These are phyloP conservation scores for Alcis repandata DNA, from an alignment of 2,888 invertebrate species.

Conservation along the genomic window DNA sequence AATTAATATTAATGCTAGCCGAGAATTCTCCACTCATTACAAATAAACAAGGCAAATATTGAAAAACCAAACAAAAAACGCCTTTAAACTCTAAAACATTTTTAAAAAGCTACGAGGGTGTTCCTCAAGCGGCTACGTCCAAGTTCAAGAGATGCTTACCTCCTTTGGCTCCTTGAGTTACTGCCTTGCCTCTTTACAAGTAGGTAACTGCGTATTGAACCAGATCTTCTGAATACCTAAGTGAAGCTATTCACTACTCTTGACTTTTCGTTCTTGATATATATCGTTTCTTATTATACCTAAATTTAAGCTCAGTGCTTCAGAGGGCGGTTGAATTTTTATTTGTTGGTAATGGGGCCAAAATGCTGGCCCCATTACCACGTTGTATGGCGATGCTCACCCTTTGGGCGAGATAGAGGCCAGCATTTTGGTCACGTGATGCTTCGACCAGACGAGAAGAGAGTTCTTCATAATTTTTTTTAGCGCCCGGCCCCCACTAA, in stretches of 20 bases:
- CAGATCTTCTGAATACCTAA: slow-evolving; percentile 2
- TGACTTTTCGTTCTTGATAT: neutral
- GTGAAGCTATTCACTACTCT: neutral
- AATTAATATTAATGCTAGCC: too few relatives aligned
- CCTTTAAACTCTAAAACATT: neutral
- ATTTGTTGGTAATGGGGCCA: too few relatives aligned
- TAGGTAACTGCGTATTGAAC: neutral
- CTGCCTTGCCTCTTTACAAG: neutral
- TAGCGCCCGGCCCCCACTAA: too few relatives aligned
- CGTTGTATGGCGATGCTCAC: too few relatives aligned
- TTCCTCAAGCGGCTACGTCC: slow-evolving; percentile 7
- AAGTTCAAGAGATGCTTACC: slow-evolving; percentile 20
- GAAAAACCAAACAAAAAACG: slow-evolving; percentile 1
- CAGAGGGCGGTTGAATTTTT: too few relatives aligned
- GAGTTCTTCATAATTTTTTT: too few relatives aligned
- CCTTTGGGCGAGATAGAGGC: too few relatives aligned
- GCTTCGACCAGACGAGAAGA: too few relatives aligned
- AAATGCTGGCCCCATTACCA: too few relatives aligned
- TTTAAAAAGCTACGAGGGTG: slow-evolving; percentile 4
- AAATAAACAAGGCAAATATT: neutral
- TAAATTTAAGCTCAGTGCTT: neutral
- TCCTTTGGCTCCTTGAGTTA: slow-evolving; percentile 1
- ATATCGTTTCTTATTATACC: neutral
- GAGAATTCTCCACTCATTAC: too few relatives aligned
- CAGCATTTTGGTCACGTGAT: too few relatives aligned